phyloP scores from a whole-genome alignment of 2,797 vertebrate genomes.

The Lophotriccus pileatus region DNA sequence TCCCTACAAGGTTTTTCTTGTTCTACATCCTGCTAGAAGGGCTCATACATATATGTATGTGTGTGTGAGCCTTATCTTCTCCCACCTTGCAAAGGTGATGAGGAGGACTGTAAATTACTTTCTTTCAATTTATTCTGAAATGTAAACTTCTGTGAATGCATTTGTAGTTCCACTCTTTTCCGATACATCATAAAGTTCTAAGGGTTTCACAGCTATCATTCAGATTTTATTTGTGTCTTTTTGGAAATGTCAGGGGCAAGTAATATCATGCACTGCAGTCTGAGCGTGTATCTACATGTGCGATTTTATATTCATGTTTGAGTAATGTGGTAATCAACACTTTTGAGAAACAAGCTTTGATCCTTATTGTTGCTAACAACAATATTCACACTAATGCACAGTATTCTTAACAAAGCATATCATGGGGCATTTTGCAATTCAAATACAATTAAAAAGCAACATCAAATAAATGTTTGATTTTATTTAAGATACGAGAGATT shows the following conservation, averaged over 20 bases:
- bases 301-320: not conserved
- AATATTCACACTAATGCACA: not conserved
- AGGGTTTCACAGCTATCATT: not conserved
- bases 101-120: not conserved
- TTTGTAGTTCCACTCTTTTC: not conserved
- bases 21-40: not conserved
- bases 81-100: not conserved
- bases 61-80: not conserved
- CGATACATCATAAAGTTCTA: not conserved
- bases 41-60: not conserved
- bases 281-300: not conserved
- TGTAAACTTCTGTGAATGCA: not conserved
- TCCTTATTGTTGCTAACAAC: not conserved
- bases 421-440: not conserved
- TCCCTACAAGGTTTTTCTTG: not conserved
- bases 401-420: not conserved
- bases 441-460: slow-evolving; percentile 41
- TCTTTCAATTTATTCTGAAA: not conserved
- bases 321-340: not conserved
- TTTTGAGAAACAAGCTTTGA: slow-evolving; percentile 21
- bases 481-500: not conserved
- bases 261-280: not conserved
- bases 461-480: slow-evolving; percentile 1
- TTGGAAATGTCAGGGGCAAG: not conserved
- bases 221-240: not conserved